Percentiles rank a stretch among this genome's conserved stretches.
These are phyloP conservation scores for Stenchaetothrips biformis DNA, from an alignment of 2,888 invertebrate genomes.

Conservation along the genomic window DNA sequence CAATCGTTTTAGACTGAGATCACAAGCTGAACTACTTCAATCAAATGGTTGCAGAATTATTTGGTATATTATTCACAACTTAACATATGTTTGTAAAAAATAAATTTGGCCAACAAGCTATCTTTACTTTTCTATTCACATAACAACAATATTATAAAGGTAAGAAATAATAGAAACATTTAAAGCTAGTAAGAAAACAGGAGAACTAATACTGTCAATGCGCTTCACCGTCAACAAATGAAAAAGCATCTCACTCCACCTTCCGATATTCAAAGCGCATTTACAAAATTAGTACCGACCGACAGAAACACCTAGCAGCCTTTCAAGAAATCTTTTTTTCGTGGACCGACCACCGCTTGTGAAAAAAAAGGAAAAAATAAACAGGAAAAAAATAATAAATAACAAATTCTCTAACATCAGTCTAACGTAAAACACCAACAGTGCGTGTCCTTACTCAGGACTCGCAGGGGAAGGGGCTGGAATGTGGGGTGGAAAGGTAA, in stretches of 20 bases:
- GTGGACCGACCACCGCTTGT: constrained; percentile 8
- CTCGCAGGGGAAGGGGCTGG: background rate
- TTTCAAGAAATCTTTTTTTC: background rate
- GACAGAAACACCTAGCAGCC: constrained; percentile 4
- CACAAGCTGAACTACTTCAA: background rate
- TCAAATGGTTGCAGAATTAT: background rate
- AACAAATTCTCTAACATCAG: constrained; percentile 25
- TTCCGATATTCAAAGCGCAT: background rate
- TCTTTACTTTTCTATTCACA: constrained; percentile 12
- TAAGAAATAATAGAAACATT: constrained; percentile 10
- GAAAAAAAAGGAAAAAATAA: background rate
- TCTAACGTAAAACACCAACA: constrained; percentile 18
- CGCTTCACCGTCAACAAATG: background rate
- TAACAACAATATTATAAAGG: constrained; percentile 19
- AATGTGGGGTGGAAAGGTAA: background rate
- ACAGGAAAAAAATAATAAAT: constrained; percentile 18
- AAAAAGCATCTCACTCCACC: background rate
- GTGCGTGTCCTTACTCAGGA: background rate
- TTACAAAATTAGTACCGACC: background rate
- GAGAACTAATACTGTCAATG: constrained; percentile 8
- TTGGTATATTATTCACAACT: constrained; percentile 17
- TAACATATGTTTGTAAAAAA: constrained; percentile 3
- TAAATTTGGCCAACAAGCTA: constrained; percentile 20
- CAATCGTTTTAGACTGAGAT: background rate
- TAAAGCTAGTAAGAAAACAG: constrained; percentile 14